Evolutionary conservation across 2,797 vertebrate species (phyloP).

Genomic region (Ibycter americanus): DNA sequence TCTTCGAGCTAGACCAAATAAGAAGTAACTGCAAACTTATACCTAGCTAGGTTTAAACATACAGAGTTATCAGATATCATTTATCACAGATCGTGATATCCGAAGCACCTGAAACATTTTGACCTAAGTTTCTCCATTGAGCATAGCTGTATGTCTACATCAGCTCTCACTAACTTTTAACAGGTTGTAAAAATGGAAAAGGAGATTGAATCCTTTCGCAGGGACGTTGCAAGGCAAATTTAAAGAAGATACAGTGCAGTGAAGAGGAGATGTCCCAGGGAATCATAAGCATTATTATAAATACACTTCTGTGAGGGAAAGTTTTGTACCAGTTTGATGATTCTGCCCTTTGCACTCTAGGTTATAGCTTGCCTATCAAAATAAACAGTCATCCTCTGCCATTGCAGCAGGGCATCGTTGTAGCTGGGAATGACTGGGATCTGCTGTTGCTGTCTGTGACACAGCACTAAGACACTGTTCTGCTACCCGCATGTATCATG

Average conservation of each 20-base stretch:
- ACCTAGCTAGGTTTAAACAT: background rate
- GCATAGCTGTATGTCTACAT: background rate
- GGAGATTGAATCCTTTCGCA: background rate
- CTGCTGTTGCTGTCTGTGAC: background rate
- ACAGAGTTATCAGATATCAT: background rate
- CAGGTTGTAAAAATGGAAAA: background rate
- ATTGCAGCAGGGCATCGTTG: background rate
- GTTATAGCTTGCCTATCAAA: background rate
- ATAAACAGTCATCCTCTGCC: background rate
- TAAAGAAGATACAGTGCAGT: background rate
- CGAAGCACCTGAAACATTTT: background rate
- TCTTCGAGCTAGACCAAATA: background rate
- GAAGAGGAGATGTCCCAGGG: background rate
- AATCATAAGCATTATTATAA: background rate
- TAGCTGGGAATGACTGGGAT: background rate
- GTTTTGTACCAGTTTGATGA: background rate
- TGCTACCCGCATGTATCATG: rapidly evolving
- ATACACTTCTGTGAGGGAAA: background rate
- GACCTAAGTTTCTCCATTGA: background rate
- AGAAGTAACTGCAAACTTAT: background rate
- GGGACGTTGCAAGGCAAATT: background rate
- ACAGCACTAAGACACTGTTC: background rate
- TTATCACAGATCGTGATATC: background rate
- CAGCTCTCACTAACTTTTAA: background rate
- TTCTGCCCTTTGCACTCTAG: background rate